A percentile compares a stretch with the other conserved stretches of the same genome.
phyloP scores from a whole-genome alignment of 53 echinoderm and acorn worm species.

The Mesocentrotus franciscanus region DNA sequence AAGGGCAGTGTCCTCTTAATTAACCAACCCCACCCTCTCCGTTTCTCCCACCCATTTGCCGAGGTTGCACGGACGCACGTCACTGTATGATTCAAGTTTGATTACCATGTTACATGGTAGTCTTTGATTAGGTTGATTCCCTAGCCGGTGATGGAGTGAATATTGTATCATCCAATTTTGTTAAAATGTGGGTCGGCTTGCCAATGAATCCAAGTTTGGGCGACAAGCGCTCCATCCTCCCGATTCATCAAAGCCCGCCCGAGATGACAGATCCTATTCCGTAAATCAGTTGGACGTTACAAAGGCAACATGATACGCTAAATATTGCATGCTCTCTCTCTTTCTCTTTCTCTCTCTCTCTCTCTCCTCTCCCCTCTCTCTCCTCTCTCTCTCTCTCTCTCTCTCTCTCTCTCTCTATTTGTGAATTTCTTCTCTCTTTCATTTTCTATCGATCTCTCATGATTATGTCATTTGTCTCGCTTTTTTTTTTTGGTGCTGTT shows the following conservation, averaged over 20 bases:
- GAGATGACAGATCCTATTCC: neutral
- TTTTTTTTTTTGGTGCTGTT: no score
- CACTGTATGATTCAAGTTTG: slow-evolving; percentile 1
- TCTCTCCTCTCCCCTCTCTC: neutral
- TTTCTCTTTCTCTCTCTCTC: neutral
- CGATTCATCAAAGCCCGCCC: neutral
- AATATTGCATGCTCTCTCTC: neutral
- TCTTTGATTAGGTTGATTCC: slow-evolving; percentile 8
- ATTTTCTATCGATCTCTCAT: no score
- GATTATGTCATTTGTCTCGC: no score
- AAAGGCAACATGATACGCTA: neutral
- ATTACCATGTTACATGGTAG: neutral
- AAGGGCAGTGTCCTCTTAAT: neutral
- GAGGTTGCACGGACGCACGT: neutral
- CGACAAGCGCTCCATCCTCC: neutral
- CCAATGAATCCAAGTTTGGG: neutral
- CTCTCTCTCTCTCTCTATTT: neutral
- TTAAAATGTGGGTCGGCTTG: neutral
- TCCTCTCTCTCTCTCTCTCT: neutral
- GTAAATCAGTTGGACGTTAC: neutral
- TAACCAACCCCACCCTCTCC: neutral
- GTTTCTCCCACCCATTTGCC: neutral
- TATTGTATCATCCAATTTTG: neutral
- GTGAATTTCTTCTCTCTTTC: neutral
- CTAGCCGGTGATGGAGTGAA: neutral